These are phyloP conservation scores for Osmoderma eremita DNA, from an alignment of 2,888 invertebrate genomes.

Conservation along the genomic window DNA sequence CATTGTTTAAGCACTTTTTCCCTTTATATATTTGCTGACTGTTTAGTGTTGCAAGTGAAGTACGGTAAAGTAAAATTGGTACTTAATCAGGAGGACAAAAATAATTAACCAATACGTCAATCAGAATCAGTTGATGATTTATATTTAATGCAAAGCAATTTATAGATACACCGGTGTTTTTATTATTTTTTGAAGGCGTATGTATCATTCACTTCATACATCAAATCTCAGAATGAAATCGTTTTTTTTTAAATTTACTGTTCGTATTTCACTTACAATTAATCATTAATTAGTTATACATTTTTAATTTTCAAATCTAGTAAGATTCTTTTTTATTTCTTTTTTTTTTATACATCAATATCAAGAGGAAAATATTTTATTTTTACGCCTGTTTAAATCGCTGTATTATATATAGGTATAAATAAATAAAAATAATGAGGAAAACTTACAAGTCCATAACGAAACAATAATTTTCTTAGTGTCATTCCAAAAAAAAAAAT, in stretches of 20 bases:
- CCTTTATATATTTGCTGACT: conserved; percentile 9
- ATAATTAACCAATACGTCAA: too few relatives aligned
- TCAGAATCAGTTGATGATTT: too few relatives aligned
- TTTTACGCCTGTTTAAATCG: conserved; percentile 20
- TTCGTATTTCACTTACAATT: too few relatives aligned
- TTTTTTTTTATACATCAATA: conserved; percentile 21
- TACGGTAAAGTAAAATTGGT: not conserved
- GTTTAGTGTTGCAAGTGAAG: not conserved
- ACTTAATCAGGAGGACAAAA: too few relatives aligned
- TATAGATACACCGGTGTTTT: too few relatives aligned
- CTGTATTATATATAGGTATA: conserved; percentile 39
- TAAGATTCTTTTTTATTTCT: not conserved
- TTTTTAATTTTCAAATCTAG: too few relatives aligned
- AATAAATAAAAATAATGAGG: conserved; percentile 34
- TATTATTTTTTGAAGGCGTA: too few relatives aligned
- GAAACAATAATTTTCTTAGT: conserved; percentile 61
- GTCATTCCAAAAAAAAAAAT: conserved; percentile 59
- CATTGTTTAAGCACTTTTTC: conserved; percentile 35
- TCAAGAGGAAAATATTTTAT: conserved; percentile 32
- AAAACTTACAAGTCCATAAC: conserved; percentile 54
- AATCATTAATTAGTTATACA: too few relatives aligned
- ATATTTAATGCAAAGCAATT: too few relatives aligned
- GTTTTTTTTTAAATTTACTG: too few relatives aligned
- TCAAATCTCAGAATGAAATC: not conserved
- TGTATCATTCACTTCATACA: too few relatives aligned